phyloP scores from a whole-genome alignment of 2,888 invertebrate species.

The Scelioninae gen. 1 region DNA sequence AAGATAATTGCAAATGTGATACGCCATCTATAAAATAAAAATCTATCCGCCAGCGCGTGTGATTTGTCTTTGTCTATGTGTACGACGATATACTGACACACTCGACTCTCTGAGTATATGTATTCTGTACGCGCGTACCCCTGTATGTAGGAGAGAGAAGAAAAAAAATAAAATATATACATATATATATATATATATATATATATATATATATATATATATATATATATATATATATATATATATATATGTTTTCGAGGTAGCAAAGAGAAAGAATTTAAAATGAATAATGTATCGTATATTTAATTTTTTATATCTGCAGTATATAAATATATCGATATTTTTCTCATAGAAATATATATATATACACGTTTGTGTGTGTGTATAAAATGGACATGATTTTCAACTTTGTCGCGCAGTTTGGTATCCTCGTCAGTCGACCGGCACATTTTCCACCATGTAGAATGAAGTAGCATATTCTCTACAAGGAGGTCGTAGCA shows the following conservation, averaged over 20 bases:
- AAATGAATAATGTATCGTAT: slow-evolving; percentile 85
- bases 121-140: slow-evolving; percentile 30
- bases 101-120: slow-evolving; percentile 52
- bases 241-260: slow-evolving; percentile 78
- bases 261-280: slow-evolving; percentile 83
- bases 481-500: slow-evolving; percentile 81
- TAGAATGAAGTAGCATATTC: slow-evolving; percentile 82
- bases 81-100: slow-evolving; percentile 53
- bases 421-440: slow-evolving; percentile 51
- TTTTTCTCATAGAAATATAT: slow-evolving; percentile 42
- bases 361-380: background rate
- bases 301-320: slow-evolving; percentile 82
- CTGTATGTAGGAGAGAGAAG: slow-evolving; percentile 4
- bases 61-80: slow-evolving; percentile 59
- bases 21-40: slow-evolving; percentile 83
- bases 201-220: slow-evolving; percentile 67
- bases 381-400: slow-evolving; percentile 31
- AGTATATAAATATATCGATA: slow-evolving; percentile 71
- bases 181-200: slow-evolving; percentile 41
- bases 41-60: slow-evolving; percentile 77
- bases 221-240: no score
- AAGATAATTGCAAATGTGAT: slow-evolving; percentile 84
- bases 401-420: slow-evolving; percentile 52
- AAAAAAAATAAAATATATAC: slow-evolving; percentile 50
- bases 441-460: slow-evolving; percentile 66